Base-by-base conservation (phyloP, 1,140 invertebrate genomes). In the Reticulitermes speratus region DNA sequence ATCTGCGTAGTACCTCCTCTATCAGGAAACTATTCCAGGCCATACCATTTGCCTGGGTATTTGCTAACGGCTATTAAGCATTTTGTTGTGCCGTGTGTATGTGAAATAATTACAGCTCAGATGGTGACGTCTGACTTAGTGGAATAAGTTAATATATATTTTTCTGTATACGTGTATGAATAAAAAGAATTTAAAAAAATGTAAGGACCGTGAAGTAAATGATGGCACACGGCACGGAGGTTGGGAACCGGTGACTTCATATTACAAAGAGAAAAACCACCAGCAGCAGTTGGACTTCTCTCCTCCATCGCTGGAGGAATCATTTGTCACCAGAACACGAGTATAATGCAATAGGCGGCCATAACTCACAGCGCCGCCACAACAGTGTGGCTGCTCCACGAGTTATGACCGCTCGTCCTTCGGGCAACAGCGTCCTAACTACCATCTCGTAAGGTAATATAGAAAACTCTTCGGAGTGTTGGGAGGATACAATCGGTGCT, bases 251-350 rank as follows among this genome's bases (percentile, higher is more conserved):
- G 9, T 75, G 65, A 75, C 65, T 75, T 75, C n/a, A 75, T 75
- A 75, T 75, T 75, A 30, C 65, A 75, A 75, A 65, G 59, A 65
- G 25, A 65, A 65, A 19, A 65, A 75, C 65, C 65, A 30, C 9
- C 65, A 75, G n/a, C 65, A 25, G 25, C 7, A 75, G 65, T 75
- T 75, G 65, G 65, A 75, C 65, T 75, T 75, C n/a, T 75, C 25
- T 75, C 25, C n/a, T 75, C 65, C 65, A 75, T 11, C 25, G 65
- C 65, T 75, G 65, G 65, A 75, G n/a, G 65, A 75, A 75, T 75
- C 65, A 75, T 75, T 75, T 75, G 65, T 75, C 65, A 75, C 65
- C 65, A 30, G 65, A 75, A 75, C 65, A 75, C 65, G n/a, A 75
- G 65, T 75, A 75, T 75, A 75, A 75, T 75, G 65, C 65, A 75